These are phyloP conservation scores for Anser brachyrhynchus DNA, from an alignment of 2,113 vertebrate species.

Conservation along the genomic window DNA sequence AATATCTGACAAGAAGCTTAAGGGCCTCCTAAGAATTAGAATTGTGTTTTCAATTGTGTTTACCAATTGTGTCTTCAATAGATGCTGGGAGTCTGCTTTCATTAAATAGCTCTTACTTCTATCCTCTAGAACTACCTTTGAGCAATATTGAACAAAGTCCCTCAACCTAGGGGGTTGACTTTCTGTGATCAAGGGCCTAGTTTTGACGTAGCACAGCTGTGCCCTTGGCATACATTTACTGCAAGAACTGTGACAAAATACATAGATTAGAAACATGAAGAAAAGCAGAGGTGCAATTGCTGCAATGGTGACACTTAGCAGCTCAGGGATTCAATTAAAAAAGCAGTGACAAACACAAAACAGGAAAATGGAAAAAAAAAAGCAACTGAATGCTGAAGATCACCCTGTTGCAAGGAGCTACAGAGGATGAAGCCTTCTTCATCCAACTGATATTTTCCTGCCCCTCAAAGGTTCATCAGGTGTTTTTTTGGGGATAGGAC, in stretches of 20 bases:
- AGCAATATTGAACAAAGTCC: background rate
- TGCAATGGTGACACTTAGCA: background rate
- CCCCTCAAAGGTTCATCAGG: background rate
- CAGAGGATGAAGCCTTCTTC: background rate
- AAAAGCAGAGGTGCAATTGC: background rate
- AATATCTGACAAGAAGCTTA: background rate
- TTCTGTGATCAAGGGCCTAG: background rate
- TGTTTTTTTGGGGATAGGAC: background rate
- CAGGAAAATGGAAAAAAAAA: background rate
- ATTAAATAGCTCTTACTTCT: background rate
- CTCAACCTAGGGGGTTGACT: background rate
- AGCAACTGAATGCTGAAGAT: background rate
- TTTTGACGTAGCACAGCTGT: background rate
- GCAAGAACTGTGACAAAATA: background rate
- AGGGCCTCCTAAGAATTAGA: background rate
- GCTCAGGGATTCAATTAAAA: background rate
- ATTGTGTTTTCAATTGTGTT: background rate
- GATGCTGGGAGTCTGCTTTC: background rate
- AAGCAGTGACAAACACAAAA: background rate
- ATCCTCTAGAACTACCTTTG: background rate
- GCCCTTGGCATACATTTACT: background rate
- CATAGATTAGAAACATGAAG: background rate
- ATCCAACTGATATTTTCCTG: background rate
- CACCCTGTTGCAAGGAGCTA: background rate
- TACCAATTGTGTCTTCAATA: background rate